Conservation (phyloP, 2,113 vertebrate genomes). For the Anoura caudifer region DNA sequence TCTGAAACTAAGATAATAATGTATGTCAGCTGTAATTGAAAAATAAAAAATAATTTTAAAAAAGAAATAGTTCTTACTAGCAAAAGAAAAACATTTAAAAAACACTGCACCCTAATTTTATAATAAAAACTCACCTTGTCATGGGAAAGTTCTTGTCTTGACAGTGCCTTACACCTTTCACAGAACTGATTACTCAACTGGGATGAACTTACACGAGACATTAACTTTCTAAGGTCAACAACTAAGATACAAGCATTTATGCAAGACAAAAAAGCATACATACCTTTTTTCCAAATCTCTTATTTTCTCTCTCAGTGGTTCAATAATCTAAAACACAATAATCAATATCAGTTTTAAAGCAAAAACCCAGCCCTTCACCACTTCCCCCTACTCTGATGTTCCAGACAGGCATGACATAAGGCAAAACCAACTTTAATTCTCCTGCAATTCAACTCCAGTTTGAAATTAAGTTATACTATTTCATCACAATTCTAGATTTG, state of each 20-base stretch:
- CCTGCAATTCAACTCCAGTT: not conserved
- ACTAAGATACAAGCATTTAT: not conserved
- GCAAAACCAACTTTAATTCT: not conserved
- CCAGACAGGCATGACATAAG: not conserved
- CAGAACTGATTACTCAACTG: not conserved
- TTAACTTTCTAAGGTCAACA: not conserved
- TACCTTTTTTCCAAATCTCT: slow-evolving; percentile 90
- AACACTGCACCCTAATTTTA: not conserved
- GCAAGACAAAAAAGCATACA: slow-evolving; percentile 17
- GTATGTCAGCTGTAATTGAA: not conserved
- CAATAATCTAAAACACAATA: slow-evolving; percentile 80
- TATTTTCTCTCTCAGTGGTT: slow-evolving; percentile 88
- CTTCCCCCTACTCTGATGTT: not conserved
- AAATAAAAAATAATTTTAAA: not conserved
- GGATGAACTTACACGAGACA: not conserved
- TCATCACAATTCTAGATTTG: not conserved
- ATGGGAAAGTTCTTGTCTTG: not conserved
- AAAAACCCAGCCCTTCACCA: not conserved
- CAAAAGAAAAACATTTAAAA: not conserved
- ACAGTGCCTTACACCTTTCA: not conserved
- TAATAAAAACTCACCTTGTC: not conserved
- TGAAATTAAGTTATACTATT: not conserved
- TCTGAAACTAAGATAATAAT: not conserved
- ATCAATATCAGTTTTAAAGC: slow-evolving; percentile 17
- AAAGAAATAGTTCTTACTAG: not conserved